Base-by-base conservation (phyloP, 2,113 vertebrate genomes). In the Odontophorus gujanensis region DNA sequence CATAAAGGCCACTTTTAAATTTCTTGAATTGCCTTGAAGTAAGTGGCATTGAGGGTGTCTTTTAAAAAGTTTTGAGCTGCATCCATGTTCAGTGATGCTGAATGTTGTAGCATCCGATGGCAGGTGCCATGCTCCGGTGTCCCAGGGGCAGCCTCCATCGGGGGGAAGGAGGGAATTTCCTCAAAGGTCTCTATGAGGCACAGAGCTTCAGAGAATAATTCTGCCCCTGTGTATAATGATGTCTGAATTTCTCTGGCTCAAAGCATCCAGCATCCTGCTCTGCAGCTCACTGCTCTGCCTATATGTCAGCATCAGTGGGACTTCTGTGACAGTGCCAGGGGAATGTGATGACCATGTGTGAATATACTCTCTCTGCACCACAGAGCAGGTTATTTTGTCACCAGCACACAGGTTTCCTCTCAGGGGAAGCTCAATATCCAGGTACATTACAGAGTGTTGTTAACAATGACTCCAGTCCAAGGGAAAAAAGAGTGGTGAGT, bases 71-170 rank as follows among this genome's bases (percentile, higher is more conserved):
- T 62, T 75, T 30, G 24, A 68, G 45, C n/a, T 1, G 0, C 12
- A 55, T 24, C 15, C 47, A 42, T 1, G 1, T 63, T 19, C 0
- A 2, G 6, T 13, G 18, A 57, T 14, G 1, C 25, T 71, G 30
- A 43, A 43, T 38, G 17, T 43, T 36, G 30, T 57, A 40, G 20
- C 20, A 30, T 36, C 11, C 26, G 68, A 9, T 26, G 43, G 40
- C 47, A 53, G 13, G 15, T 28, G 50, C 24, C 20, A 43, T 32
- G 40, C 16, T 40, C 15, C 30, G 10, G 30, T 42, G 55, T 51
- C 28, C 42, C 24, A 34, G 30, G 22, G 42, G 34, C 9, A 25
- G 19, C 15, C 19, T 87, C 34, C 42, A 8, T 48, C 34, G 57
- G 4, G 34, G 13, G 26, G 7, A 16, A 3, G 2, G 45, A 59